These are phyloP conservation scores for Acropora yongei DNA, from an alignment of 64 coral and sea anemone species.

Conservation along the genomic window DNA sequence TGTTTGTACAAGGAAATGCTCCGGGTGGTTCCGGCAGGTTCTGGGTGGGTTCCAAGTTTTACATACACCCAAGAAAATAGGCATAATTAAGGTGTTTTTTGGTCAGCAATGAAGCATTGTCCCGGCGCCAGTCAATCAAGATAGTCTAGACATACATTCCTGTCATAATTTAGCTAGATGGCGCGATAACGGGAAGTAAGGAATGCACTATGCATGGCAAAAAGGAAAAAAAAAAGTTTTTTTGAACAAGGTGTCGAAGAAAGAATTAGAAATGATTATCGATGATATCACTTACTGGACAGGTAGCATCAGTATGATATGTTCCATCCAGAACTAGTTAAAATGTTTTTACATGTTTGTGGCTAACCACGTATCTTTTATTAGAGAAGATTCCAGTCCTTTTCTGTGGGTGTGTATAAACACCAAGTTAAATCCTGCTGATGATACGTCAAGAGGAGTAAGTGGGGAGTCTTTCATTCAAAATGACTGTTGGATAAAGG, in stretches of 20 bases:
- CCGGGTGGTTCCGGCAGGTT: too few relatives aligned
- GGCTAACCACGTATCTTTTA: slow-evolving; percentile 30
- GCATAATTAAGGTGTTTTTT: not conserved
- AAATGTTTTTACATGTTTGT: slow-evolving; percentile 34
- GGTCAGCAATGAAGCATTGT: not conserved
- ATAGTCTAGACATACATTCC: not conserved
- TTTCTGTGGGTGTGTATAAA: too few relatives aligned
- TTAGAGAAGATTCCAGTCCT: not conserved
- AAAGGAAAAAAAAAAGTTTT: not conserved
- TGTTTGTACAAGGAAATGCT: too few relatives aligned
- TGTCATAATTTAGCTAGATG: not conserved
- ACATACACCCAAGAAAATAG: not conserved
- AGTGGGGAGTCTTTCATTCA: not conserved
- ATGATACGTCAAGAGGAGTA: not conserved
- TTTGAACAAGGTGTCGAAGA: slow-evolving; percentile 20
- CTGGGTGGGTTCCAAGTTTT: too few relatives aligned
- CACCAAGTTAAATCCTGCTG: too few relatives aligned
- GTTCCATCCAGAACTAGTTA: slow-evolving; percentile 2
- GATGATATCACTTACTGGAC: slow-evolving; percentile 34
- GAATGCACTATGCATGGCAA: not conserved
- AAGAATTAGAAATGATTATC: not conserved
- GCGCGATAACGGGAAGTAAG: not conserved
- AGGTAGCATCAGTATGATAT: slow-evolving; percentile 43
- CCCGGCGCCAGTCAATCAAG: not conserved
- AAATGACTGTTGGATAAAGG: not conserved